Evolutionary conservation across 2,797 vertebrate species (phyloP).

Genomic region (Tapirus indicus): DNA sequence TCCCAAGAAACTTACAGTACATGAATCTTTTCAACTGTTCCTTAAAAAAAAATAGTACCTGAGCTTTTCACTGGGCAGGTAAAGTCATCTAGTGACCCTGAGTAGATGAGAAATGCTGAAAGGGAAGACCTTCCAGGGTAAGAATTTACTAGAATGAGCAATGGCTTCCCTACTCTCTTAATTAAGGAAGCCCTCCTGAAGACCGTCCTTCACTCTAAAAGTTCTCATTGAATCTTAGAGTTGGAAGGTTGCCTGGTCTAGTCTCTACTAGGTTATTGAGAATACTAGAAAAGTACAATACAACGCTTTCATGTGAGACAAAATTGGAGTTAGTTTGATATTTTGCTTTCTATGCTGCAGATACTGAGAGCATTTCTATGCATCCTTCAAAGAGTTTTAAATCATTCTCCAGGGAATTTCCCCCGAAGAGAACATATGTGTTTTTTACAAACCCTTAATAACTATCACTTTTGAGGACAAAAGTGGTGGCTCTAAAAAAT

Average conservation of each 20-base stretch:
- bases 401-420: background rate
- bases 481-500: background rate
- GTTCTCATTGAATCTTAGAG: slow-evolving; percentile 39
- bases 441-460: background rate
- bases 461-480: background rate
- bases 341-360: slow-evolving; percentile 15
- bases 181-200: background rate
- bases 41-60: background rate
- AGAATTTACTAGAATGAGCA: background rate
- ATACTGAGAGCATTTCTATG: background rate
- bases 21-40: background rate
- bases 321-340: background rate
- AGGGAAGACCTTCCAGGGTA: background rate
- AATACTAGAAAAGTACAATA: background rate
- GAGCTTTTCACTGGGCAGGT: background rate
- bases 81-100: background rate
- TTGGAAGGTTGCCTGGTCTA: background rate
- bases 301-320: background rate
- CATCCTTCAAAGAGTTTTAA: background rate
- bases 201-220: background rate
- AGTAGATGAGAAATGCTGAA: background rate
- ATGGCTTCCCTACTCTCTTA: background rate
- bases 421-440: background rate
- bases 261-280: background rate
- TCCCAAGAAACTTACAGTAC: background rate